Percentiles rank a stretch among this genome's conserved stretches.
phyloP scores from a whole-genome alignment of 1,140 invertebrate genomes.

The Drosophila yakuba region DNA sequence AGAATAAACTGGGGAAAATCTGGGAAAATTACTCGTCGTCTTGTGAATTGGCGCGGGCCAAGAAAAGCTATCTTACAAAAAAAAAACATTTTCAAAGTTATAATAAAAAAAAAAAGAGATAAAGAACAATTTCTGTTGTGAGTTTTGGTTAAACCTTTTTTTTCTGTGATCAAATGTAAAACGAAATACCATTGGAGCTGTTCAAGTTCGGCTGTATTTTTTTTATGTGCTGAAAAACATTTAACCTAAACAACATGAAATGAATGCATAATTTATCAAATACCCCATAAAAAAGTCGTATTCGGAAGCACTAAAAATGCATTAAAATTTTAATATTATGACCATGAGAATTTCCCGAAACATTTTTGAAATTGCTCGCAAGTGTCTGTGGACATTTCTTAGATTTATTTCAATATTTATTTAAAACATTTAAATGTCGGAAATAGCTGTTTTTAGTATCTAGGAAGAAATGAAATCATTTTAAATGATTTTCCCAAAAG shows the following conservation, averaged over 20 bases:
- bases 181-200: slow-evolving; percentile 3
- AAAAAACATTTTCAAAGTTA: slow-evolving; percentile 7
- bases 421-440: neutral
- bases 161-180: slow-evolving; percentile 7
- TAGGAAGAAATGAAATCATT: too few species aligned
- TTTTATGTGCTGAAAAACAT: slow-evolving; percentile 29
- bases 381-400: neutral
- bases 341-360: slow-evolving; percentile 1
- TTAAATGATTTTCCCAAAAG: too few species aligned
- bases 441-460: neutral
- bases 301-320: neutral
- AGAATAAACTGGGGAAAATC: slow-evolving; percentile 8
- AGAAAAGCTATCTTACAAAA: neutral
- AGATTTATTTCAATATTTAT: neutral
- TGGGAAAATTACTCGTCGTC: slow-evolving; percentile 30
- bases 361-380: neutral
- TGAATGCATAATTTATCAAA: slow-evolving; percentile 9
- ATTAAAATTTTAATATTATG: neutral
- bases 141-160: slow-evolving; percentile 5
- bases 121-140: slow-evolving; percentile 1
- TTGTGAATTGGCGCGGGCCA: slow-evolving; percentile 35
- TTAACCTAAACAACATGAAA: slow-evolving; percentile 6
- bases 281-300: slow-evolving; percentile 1
- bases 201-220: slow-evolving; percentile 10
- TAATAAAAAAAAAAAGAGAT: slow-evolving; percentile 2